Evolutionary conservation across 64 coral and sea anemone genomes (phyloP), one percentile per base, ranked within the genome.

Genomic region (Pocillopora verrucosa): DNA sequence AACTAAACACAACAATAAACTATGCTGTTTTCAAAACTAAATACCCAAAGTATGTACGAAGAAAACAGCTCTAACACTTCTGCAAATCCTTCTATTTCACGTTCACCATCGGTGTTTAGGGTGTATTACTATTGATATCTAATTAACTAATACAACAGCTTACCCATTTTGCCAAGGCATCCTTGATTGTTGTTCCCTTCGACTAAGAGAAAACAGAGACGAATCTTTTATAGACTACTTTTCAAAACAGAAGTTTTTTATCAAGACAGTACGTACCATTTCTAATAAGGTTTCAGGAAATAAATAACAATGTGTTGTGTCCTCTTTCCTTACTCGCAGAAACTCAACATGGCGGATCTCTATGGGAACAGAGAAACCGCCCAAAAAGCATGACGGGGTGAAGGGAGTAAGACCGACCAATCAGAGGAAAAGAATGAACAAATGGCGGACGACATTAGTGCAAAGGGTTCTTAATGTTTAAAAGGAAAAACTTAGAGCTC

Each of bases 121-220:
- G 41, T 13, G 37, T 87, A 75, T 19, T 58, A 25, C 72, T 45
- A 5, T 35, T 24, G 20, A 83, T 25, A 16, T 72, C 3, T 74
- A 34, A 76, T 24, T 2, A 70, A 26, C 1, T 24, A 70, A 25
- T 1, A 11, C 22, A 70, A 26, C 12, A 70, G 20, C 97, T 93
- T 84, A 99, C 97, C 97, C 93, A 99, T 89, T 86, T 91, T 25
- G 91, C 72, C 26, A 99, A 81, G 4, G 97, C 97, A 87, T 99
- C 97, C 81, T 99, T 99, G 62, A 99, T 99, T 26, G 97, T 99
- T 51, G 97, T 99, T 84, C 97, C 97, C 79, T 99, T 99, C 5
- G 90, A 95, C 97, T 98, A 76, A 41, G 75, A 37, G 41, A 87
- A 83, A 88, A 10, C 2, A 74, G 25, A 74, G 0, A 83, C 16